phyloP scores from a whole-genome alignment of 2,888 invertebrate genomes.

The Pinctada fucata region DNA sequence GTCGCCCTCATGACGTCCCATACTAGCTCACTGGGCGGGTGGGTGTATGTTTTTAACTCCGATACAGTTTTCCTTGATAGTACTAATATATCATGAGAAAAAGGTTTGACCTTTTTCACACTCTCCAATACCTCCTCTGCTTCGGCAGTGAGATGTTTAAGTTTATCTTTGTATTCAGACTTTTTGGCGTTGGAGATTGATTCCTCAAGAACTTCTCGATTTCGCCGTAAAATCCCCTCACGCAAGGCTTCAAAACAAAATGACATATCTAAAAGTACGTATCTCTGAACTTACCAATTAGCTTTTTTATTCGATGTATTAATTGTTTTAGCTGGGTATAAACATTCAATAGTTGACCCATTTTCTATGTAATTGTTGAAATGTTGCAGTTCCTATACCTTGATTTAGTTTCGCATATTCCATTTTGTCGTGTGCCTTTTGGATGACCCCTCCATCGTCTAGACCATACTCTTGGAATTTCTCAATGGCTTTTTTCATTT shows the following conservation, averaged over 20 bases:
- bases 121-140: conserved; percentile 47
- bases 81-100: conserved; percentile 53
- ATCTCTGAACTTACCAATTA: too few species aligned
- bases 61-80: conserved; percentile 57
- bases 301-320: too few species aligned
- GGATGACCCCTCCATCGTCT: conserved; percentile 40
- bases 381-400: conserved; percentile 21
- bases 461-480: conserved; percentile 34
- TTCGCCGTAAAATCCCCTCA: conserved; percentile 51
- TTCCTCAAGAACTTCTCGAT: conserved; percentile 48
- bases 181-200: conserved; percentile 45
- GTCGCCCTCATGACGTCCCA: conserved; percentile 55
- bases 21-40: conserved; percentile 42
- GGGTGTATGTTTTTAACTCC: conserved; percentile 54
- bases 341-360: too few species aligned
- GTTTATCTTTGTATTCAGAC: conserved; percentile 43
- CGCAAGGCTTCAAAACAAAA: conserved; percentile 41
- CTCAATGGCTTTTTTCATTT: conserved; percentile 35
- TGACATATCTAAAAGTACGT: too few species aligned
- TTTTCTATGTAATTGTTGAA: too few species aligned
- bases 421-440: conserved; percentile 37
- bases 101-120: conserved; percentile 43
- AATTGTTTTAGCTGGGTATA: too few species aligned
- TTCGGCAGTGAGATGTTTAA: conserved; percentile 48
- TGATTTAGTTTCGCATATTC: conserved; percentile 33